Evolutionary conservation across 2,797 vertebrate genomes (phyloP).

Genomic region (Galaxias olidus): DNA sequence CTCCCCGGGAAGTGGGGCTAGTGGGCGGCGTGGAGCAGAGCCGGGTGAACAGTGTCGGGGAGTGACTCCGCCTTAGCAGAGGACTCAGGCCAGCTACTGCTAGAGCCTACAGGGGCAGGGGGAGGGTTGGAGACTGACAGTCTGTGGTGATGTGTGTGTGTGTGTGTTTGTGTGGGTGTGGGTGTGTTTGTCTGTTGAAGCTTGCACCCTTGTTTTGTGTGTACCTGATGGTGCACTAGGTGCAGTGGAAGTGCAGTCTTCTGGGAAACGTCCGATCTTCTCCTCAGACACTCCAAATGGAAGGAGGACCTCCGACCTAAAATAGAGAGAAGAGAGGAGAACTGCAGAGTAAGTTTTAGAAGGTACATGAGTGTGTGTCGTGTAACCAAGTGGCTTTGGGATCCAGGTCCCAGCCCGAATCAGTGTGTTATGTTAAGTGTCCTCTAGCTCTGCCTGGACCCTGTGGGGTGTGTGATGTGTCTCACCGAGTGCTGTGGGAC

Average conservation of each 20-base stretch:
- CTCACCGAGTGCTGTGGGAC: constrained; percentile 88
- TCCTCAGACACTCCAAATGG: constrained; percentile 94
- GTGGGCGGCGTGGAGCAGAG: constrained; percentile 86
- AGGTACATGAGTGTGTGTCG: background rate
- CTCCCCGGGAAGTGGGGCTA: constrained; percentile 77
- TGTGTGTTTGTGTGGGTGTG: background rate
- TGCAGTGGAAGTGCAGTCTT: constrained; percentile 92
- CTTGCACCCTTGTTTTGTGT: background rate
- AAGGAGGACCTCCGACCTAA: constrained; percentile 94
- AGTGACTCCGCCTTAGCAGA: constrained; percentile 92
- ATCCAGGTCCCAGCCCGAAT: too few species aligned
- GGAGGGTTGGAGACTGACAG: background rate
- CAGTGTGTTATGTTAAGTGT: too few species aligned
- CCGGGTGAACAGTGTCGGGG: constrained; percentile 84
- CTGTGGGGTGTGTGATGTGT: background rate
- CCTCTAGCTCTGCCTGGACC: background rate
- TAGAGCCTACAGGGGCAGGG: constrained; percentile 77
- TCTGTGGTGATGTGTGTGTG: constrained; percentile 12
- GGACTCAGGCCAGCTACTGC: constrained; percentile 94
- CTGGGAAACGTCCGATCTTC: constrained; percentile 87
- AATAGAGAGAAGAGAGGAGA: background rate
- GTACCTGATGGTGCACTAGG: constrained; percentile 95
- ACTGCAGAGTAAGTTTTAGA: background rate
- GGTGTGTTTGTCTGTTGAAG: background rate
- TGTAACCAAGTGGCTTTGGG: background rate